Conservation (phyloP, 2,113 vertebrate species). For the Puffinus mauretanicus region DNA sequence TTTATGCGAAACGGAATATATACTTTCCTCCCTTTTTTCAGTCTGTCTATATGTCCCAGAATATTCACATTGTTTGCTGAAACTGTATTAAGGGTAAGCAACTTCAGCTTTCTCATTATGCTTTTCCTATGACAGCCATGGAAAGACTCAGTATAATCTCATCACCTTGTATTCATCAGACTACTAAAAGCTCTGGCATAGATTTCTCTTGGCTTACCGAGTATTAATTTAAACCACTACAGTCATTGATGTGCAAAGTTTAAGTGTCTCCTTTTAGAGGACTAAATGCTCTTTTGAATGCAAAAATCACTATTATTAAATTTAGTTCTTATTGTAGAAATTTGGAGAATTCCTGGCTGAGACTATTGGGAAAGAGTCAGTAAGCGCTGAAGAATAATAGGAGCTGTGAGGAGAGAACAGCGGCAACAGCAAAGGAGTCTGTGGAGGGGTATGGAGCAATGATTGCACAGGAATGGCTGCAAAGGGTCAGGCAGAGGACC, state of each 20-base stretch:
- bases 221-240: neutral
- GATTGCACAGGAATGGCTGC: neutral
- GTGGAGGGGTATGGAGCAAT: neutral
- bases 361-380: neutral
- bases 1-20: neutral
- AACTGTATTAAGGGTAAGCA: neutral
- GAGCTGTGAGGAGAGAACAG: neutral
- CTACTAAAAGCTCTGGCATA: slow-evolving; percentile 11
- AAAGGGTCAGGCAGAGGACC: neutral
- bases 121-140: slow-evolving; percentile 20
- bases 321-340: neutral
- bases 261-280: neutral
- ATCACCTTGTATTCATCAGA: neutral
- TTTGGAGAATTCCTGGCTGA: neutral
- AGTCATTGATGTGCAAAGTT: neutral
- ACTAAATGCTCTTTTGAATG: neutral
- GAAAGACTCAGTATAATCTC: slow-evolving; percentile 30
- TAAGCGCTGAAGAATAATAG: neutral
- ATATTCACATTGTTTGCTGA: neutral
- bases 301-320: neutral
- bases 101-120: slow-evolving; percentile 3
- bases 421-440: neutral
- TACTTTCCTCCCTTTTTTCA: neutral
- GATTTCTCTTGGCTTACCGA: neutral
- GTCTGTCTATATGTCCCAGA: neutral